phyloP scores from a whole-genome alignment of 1,140 invertebrate genomes.

The Matsumurasca onukii region DNA sequence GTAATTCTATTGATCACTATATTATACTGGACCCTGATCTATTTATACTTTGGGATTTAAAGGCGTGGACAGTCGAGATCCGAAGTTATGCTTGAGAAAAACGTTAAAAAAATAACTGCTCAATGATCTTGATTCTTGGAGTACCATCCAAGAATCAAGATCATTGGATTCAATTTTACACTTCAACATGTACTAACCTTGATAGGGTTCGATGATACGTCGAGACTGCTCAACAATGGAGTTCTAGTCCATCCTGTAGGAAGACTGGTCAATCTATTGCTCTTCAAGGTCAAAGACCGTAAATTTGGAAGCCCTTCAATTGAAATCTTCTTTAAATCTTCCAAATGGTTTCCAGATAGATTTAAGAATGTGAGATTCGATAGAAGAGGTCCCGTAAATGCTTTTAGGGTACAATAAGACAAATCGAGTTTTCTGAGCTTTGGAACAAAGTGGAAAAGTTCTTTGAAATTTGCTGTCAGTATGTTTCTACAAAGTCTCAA shows the following conservation, averaged over 20 bases:
- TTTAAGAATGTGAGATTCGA: conserved; percentile 72
- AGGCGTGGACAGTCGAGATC: background rate
- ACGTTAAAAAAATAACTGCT: background rate
- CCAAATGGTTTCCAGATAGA: conserved; percentile 71
- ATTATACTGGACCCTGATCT: too few species aligned
- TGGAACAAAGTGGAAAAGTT: conserved; percentile 85
- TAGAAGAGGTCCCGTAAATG: conserved; percentile 67
- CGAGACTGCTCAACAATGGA: conserved; percentile 59
- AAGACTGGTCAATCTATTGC: conserved; percentile 64
- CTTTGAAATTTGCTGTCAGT: conserved; percentile 84
- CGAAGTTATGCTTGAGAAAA: conserved; percentile 25
- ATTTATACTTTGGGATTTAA: background rate
- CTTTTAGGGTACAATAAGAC: too few species aligned
- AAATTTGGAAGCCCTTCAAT: conserved; percentile 63
- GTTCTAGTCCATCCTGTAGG: conserved; percentile 61
- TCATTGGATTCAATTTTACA: background rate
- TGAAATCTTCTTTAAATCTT: conserved; percentile 58
- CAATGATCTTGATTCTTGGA: background rate
- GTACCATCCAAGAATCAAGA: background rate
- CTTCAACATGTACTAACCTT: conserved; percentile 48
- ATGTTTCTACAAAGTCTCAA: conserved; percentile 79
- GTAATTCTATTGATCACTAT: too few species aligned
- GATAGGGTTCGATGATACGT: conserved; percentile 65
- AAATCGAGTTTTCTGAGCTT: conserved; percentile 74
- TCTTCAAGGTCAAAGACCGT: conserved; percentile 62